These are phyloP conservation scores for Calameuta idolon DNA, from an alignment of 2,888 invertebrate species.

Conservation along the genomic window DNA sequence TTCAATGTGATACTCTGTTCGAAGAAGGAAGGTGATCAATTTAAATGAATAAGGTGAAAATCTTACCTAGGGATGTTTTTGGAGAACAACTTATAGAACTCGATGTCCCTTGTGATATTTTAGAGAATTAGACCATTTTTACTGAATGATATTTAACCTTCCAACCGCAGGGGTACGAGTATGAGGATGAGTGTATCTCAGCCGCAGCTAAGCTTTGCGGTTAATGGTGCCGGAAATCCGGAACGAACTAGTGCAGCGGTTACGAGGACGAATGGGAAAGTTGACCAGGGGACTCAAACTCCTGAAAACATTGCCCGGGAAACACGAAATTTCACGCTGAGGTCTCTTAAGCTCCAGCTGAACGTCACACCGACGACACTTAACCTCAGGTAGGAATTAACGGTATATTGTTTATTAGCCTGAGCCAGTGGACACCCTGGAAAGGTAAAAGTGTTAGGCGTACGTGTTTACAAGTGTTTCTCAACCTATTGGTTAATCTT, in stretches of 20 bases:
- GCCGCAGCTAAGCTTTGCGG: slow-evolving; percentile 73
- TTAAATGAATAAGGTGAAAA: not conserved
- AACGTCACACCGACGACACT: slow-evolving; percentile 73
- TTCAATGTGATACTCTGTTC: no score
- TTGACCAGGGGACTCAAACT: slow-evolving; percentile 80
- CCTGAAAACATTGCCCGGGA: slow-evolving; percentile 79
- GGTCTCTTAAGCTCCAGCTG: slow-evolving; percentile 73
- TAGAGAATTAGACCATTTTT: not conserved
- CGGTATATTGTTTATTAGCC: not conserved
- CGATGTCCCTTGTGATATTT: not conserved
- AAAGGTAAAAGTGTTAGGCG: not conserved
- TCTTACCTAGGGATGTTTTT: not conserved
- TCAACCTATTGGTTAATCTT: not conserved
- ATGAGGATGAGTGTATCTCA: slow-evolving; percentile 72
- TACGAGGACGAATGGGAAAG: slow-evolving; percentile 59
- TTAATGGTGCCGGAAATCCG: slow-evolving; percentile 67
- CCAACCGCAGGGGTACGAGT: slow-evolving; percentile 58
- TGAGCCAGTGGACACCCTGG: not conserved
- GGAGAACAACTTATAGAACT: not conserved
- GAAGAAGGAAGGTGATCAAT: no score
- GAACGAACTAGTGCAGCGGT: slow-evolving; percentile 35
- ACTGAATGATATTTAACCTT: not conserved
- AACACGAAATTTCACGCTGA: slow-evolving; percentile 73
- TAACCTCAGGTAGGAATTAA: slow-evolving; percentile 69
- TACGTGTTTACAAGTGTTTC: not conserved